Base-by-base conservation (phyloP, 1,140 invertebrate genomes). In the Aphaenogaster ashmeadi region DNA sequence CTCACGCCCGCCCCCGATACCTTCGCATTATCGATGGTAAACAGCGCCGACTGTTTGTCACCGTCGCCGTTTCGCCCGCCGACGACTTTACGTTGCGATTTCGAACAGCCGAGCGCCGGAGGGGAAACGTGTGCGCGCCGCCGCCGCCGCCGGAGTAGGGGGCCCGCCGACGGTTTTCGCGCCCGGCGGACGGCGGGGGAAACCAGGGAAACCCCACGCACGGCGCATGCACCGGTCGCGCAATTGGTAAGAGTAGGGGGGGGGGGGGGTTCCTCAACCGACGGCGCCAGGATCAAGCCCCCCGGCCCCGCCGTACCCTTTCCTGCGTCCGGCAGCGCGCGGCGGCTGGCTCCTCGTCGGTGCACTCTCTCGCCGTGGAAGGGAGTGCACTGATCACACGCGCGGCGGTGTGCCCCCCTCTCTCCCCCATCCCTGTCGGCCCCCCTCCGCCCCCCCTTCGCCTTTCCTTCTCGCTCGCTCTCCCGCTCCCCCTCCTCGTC, bases 151-250 rank as follows among this genome's bases (percentile, higher is more conserved):
- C 27, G 27, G 27, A 27, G 9, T 75, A n/a, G 13, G 27, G 38
- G 66, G 13, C 11, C 9, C 66, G 41, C 11, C 66, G 66, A 74
- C 67, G 72, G 64, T 85, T 88, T 67, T 84, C 78, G 67, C 66
- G 89, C 77, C 21, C 41, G 54, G 18, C 67, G 64, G 79, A 54
- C 74, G 41, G 79, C 74, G 83, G 86, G 86, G 58, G 85, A 78
- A 21, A 69, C 41, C 69, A 79, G 88, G 88, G 88, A 86, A 92
- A 92, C 86, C 81, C 72, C 58, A 78, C n/a, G 60, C 6, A 15
- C 66, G 21, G 88, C 93, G 93, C 93, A 91, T 93, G 93, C 92
- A 92, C 88, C n/a, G 74, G 58, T 47, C 77, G 21, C 8, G 27
- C 5, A 47, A 33, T 47, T 79, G 87, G 83, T 81, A 18, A 21